Base-by-base conservation (phyloP, 2,797 vertebrate species). In the Acipenser transmontanus region DNA sequence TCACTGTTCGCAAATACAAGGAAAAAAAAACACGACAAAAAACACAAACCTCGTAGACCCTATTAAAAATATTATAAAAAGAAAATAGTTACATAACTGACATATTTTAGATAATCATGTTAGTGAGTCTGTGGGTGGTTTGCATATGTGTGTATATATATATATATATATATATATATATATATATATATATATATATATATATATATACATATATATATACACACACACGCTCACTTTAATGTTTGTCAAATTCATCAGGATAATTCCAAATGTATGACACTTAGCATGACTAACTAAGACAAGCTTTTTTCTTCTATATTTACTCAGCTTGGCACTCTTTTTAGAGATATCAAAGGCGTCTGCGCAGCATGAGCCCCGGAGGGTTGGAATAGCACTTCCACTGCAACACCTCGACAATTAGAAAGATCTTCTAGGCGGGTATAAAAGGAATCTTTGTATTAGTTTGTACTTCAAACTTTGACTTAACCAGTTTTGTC, bases 401-500 rank as follows among this genome's bases (percentile, higher is more conserved):
- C 85, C 87, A 88, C 79, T 92, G 86, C 82, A 88, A 85, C 86
- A 84, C 85, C 79, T 76, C 60, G 71, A 75, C 78, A 86, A 84
- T 88, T 87, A 91, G 82, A 89, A 85, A 91, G 87, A 87, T 76
- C 68, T 84, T 83, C 85, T 84, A 85, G 81, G 85, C 76, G 20
- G 47, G 79, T 80, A 78, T 77, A 78, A 79, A 70, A 77, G 64
- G 74, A 70, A 74, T 75, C 82, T 87, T 87, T 79, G 82, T 82
- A 82, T 87, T 70, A 81, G 82, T 81, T 81, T 75, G 83, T 80
- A 83, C 83, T 81, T 82, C 80, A 73, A 81, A 85, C 83, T 86
- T 86, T 79, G 87, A 83, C 78, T 84, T 91, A 91, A 91, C 85
- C 85, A 88, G 89, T 89, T 91, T 89, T 89, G 89, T 89, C 87